These are phyloP conservation scores for Protobothrops mucrosquamatus DNA, from an alignment of 2,113 vertebrate species.

Conservation along the genomic window DNA sequence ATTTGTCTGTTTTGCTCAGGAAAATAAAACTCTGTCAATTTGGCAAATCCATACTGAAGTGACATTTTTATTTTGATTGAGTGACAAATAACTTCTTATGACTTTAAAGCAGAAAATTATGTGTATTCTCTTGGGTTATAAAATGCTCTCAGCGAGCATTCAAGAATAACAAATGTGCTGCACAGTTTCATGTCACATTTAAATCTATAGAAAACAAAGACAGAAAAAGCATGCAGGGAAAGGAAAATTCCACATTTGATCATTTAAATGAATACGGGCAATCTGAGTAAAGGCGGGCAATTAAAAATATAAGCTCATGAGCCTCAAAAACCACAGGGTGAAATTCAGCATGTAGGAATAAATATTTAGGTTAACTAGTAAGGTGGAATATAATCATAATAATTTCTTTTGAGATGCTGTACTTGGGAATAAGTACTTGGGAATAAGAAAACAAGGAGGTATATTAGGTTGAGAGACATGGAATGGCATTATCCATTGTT, in stretches of 20 bases:
- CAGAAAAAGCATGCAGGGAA: neutral
- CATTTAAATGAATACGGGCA: neutral
- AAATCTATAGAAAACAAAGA: conserved; percentile 26
- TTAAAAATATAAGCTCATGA: neutral
- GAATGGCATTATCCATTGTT: neutral
- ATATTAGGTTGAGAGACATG: neutral
- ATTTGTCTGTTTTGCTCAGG: conserved; percentile 30
- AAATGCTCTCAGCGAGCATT: conserved; percentile 43
- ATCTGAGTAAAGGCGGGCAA: neutral
- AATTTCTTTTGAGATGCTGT: neutral
- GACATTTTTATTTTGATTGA: conserved; percentile 60
- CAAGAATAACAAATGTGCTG: conserved; percentile 22
- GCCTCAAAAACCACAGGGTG: neutral
- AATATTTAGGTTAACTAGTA: neutral
- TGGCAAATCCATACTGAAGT: conserved; percentile 46
- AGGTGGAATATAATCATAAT: neutral
- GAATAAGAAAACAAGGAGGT: neutral
- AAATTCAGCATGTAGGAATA: neutral
- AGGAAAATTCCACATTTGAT: neutral
- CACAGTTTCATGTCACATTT: conserved; percentile 24
- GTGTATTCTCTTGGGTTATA: conserved; percentile 30
- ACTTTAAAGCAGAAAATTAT: conserved; percentile 52
- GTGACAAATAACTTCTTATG: conserved; percentile 56
- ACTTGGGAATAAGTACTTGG: neutral
- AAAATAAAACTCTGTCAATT: conserved; percentile 56